phyloP scores from a whole-genome alignment of 1,140 invertebrate species.

The Paraescarpia echinospica region DNA sequence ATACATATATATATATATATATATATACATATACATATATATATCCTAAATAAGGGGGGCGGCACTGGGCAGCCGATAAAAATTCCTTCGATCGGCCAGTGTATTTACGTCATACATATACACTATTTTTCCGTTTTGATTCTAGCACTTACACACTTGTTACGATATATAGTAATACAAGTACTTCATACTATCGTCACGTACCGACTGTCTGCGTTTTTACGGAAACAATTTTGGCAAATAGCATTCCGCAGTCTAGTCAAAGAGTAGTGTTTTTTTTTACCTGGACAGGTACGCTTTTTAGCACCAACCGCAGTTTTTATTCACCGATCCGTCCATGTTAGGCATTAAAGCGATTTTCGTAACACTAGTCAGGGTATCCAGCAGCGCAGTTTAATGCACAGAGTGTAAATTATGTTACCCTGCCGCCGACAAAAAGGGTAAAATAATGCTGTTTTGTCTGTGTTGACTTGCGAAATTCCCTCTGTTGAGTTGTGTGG shows the following conservation, averaged over 20 bases:
- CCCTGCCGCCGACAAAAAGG: background rate
- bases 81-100: too few species aligned
- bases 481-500: background rate
- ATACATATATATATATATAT: too few species aligned
- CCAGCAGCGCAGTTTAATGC: background rate
- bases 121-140: too few species aligned
- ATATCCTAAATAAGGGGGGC: too few species aligned
- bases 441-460: slow-evolving; percentile 1
- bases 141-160: background rate
- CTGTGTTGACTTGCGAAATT: background rate
- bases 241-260: background rate
- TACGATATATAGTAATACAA: background rate
- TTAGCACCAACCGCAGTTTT: background rate
- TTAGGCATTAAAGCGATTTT: background rate
- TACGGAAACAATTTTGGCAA: background rate
- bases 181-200: background rate
- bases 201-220: background rate
- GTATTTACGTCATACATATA: too few species aligned
- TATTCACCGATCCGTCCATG: background rate
- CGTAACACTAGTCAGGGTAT: background rate
- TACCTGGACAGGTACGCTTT: background rate
- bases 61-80: too few species aligned
- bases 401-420: background rate
- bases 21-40: too few species aligned
- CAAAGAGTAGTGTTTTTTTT: background rate